Evolutionary conservation across 2,113 vertebrate species (phyloP), one percentile per base, ranked within the genome.

Genomic region (Blennius ocellaris): DNA sequence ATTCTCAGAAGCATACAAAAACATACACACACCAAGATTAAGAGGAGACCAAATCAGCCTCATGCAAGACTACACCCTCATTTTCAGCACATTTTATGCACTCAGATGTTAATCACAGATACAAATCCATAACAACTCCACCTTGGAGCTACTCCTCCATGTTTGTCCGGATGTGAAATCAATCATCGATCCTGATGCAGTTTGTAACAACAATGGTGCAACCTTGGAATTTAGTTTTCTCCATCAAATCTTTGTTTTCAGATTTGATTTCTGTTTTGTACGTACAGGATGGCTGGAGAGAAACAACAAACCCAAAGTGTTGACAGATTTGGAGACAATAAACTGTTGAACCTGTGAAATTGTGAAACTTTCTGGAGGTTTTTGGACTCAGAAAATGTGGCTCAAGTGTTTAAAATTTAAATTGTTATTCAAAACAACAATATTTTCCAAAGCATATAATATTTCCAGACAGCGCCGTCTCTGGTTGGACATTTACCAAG

Each of bases 181-280:
- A 74, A 80, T 86, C 53, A 53, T 58, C 38, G 38, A 63, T 51
- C 64, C 45, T 44, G 2, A 73, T 58, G 16, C 47, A 2, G 44
- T 54, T 70, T 53, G 68, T 16, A 73, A 30, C 45, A 77, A 57
- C 43, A 69, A 54, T 73, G 36, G 45, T 58, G 65, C 59, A 83
- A 69, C 81, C 78, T 78, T 76, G 67, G 78, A 87, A 78, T 76
- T 81, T 76, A 15, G 57, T 76, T 72, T 75, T 55, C 41, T 59
- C 43, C 61, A 61, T 69, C 54, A 62, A 30, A 76, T 43, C 6
- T 3, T 63, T 74, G 7, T 64, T 78, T 65, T 65, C 45, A 64
- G 52, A 73, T 77, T 77, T 47, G 48, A 8, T 73, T 80, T 48
- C 44, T 54, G 58, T 70, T 68, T 57, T 70, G 45, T 47, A n/a